Evolutionary conservation across 2,797 vertebrate species (phyloP).

Genomic region (Poeciliopsis gracilis): DNA sequence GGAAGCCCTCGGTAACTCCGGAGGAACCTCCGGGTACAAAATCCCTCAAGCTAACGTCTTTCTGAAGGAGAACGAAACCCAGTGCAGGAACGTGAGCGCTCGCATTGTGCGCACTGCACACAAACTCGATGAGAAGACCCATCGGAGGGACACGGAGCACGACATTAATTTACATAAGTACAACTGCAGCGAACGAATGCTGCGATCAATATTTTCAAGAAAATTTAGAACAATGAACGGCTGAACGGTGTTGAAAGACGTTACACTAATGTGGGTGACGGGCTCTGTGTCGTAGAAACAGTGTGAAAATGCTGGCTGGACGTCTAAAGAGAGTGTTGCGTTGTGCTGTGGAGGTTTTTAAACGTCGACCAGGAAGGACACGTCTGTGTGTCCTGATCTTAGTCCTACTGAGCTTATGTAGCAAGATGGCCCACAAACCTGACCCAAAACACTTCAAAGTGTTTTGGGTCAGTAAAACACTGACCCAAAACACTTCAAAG

Average conservation of each 20-base stretch:
- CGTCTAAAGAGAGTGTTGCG: neutral
- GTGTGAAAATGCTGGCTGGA: neutral
- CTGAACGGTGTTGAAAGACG: constrained; percentile 5
- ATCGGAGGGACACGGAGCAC: neutral
- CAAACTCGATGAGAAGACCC: neutral
- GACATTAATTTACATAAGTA: neutral
- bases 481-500: neutral
- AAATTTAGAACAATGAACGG: neutral
- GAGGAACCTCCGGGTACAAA: neutral
- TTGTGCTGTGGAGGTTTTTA: neutral
- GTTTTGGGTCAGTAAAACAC: too few relatives aligned
- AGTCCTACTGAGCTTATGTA: neutral
- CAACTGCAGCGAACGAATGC: neutral
- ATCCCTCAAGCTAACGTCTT: constrained; percentile 13
- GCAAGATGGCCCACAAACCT: neutral
- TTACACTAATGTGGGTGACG: neutral
- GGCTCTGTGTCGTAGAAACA: neutral
- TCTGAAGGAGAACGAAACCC: constrained; percentile 3
- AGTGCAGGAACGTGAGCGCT: neutral
- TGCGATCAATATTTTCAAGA: neutral
- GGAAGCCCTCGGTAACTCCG: constrained; percentile 7
- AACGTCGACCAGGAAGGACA: neutral
- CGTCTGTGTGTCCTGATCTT: neutral
- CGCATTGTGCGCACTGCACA: neutral
- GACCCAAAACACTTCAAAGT: too few relatives aligned